Evolutionary conservation across 2,113 vertebrate genomes (phyloP).

Genomic region (Caracal caracal): DNA sequence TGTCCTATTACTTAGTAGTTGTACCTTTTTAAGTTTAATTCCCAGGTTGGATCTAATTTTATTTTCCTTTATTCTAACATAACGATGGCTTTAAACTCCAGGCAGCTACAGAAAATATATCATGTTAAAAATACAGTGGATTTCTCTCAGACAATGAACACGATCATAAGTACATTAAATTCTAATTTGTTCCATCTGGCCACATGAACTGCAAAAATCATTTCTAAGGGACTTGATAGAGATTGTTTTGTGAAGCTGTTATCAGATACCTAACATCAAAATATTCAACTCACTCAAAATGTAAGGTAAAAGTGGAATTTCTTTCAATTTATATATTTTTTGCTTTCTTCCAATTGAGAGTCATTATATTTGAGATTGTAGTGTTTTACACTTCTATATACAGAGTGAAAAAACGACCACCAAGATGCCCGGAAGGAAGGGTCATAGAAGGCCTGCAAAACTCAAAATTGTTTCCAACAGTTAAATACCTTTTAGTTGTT

Average conservation of each 20-base stretch:
- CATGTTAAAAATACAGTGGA: neutral
- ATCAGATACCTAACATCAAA: neutral
- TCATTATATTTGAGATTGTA: neutral
- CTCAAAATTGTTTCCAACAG: neutral
- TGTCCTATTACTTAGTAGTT: neutral
- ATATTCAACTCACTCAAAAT: neutral
- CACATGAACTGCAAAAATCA: neutral
- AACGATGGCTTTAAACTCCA: neutral
- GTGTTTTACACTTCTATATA: neutral
- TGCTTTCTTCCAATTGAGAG: neutral
- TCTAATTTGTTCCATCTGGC: neutral
- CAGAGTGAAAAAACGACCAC: neutral
- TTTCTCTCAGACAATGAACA: neutral
- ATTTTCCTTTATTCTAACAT: neutral
- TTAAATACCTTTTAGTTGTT: slow-evolving; percentile 93
- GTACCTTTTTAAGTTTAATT: neutral
- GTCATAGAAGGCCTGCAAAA: neutral
- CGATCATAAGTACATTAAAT: neutral
- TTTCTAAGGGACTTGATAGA: neutral
- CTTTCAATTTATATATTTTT: neutral
- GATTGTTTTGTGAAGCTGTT: neutral
- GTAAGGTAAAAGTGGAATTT: neutral
- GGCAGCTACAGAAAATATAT: neutral
- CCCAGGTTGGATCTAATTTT: neutral
- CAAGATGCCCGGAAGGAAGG: neutral